Evolutionary conservation across 2,797 vertebrate genomes (phyloP).

Genomic region (Alauda arvensis): DNA sequence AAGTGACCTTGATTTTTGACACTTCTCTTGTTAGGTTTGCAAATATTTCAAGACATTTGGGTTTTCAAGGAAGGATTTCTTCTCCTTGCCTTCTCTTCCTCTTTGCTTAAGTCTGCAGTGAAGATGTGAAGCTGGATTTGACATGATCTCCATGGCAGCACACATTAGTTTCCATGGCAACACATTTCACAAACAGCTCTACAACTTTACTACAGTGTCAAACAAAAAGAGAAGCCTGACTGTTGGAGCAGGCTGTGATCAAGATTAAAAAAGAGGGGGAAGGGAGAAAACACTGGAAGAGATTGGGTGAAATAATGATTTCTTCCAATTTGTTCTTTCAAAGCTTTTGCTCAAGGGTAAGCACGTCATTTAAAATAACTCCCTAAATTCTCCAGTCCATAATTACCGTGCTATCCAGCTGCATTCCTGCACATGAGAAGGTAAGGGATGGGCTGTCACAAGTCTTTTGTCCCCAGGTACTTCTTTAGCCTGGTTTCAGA

Average conservation of each 20-base stretch:
- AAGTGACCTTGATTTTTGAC: background rate
- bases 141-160: constrained; percentile 63
- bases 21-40: background rate
- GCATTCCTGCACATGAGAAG: constrained; percentile 9
- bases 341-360: constrained; percentile 15
- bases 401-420: background rate
- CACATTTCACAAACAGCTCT: constrained; percentile 53
- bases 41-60: background rate
- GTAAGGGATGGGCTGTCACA: constrained; percentile 4
- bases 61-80: constrained; percentile 6
- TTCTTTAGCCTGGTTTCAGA: background rate
- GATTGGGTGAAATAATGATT: background rate
- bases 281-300: background rate
- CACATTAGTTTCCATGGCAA: constrained; percentile 59
- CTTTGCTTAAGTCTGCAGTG: background rate
- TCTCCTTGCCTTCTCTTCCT: background rate
- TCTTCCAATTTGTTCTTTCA: background rate
- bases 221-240: constrained; percentile 21
- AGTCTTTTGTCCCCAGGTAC: background rate
- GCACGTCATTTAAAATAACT: background rate
- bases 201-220: constrained; percentile 60
- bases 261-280: background rate
- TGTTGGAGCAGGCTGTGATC: background rate
- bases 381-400: background rate
- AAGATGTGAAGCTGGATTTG: constrained; percentile 38